A percentile compares a stretch with the other conserved stretches of the same genome.
These are phyloP conservation scores for Scomber scombrus DNA, from an alignment of 2,113 vertebrate species.

Conservation along the genomic window DNA sequence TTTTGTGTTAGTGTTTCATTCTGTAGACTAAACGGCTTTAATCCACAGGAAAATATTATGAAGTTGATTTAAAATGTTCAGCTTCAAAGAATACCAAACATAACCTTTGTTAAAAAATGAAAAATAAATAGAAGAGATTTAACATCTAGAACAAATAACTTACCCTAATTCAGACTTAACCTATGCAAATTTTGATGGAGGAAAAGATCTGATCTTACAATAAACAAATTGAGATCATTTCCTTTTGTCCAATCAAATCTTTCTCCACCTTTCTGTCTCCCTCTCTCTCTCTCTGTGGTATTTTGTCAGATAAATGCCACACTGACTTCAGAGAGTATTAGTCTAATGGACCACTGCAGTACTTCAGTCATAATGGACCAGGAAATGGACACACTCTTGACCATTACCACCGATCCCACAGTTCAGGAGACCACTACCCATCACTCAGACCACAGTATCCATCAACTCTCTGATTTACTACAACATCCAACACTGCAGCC, in stretches of 20 bases:
- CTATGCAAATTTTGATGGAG: neutral
- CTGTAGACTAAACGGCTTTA: no score
- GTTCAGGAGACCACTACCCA: neutral
- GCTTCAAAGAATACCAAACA: no score
- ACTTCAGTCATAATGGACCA: conserved; percentile 52
- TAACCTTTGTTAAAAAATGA: neutral
- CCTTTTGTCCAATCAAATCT: no score
- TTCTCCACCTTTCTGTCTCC: no score
- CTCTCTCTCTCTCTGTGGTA: neutral
- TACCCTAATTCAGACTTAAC: neutral
- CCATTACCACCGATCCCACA: neutral
- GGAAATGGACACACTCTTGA: conserved; percentile 24
- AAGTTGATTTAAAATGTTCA: no score
- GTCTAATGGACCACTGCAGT: neutral
- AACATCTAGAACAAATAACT: neutral
- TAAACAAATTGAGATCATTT: neutral
- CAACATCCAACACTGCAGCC: neutral
- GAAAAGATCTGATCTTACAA: neutral
- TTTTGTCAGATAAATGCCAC: neutral
- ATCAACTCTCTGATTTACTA: neutral
- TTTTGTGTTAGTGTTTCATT: neutral
- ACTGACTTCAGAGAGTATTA: neutral
- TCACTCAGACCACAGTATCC: conserved; percentile 3
- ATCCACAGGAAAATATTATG: neutral
- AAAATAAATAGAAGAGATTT: neutral